These are phyloP conservation scores for Copidosoma floridanum DNA, from an alignment of 1,140 invertebrate species.

Conservation along the genomic window DNA sequence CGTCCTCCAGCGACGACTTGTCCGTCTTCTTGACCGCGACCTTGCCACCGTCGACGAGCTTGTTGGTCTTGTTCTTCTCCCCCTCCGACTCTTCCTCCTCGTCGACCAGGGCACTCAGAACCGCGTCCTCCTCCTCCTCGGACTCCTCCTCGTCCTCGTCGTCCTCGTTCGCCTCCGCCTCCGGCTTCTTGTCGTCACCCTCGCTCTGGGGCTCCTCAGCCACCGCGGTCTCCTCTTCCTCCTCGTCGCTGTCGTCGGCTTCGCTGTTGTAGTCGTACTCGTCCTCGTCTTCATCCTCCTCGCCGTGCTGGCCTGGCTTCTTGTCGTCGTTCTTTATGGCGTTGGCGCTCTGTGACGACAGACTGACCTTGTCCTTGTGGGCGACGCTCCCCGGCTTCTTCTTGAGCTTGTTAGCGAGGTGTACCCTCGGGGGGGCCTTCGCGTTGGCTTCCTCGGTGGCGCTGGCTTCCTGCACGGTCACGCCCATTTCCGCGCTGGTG, in stretches of 20 bases:
- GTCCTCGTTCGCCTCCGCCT: conserved; percentile 36
- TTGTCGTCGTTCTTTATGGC: conserved; percentile 35
- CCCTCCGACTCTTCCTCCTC: conserved; percentile 36
- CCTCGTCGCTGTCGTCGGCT: conserved; percentile 30
- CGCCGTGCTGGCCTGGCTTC: conserved; percentile 30
- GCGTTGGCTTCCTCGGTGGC: conserved; percentile 11
- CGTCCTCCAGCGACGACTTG: conserved; percentile 34
- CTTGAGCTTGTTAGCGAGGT: conserved; percentile 29
- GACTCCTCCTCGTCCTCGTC: conserved; percentile 40
- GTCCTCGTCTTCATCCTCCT: conserved; percentile 42
- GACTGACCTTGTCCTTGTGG: conserved; percentile 36
- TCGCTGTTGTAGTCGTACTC: conserved; percentile 40
- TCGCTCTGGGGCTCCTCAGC: conserved; percentile 25
- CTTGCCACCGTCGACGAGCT: no score
- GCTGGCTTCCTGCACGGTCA: background rate
- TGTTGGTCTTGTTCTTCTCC: conserved; percentile 32
- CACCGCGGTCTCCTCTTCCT: conserved; percentile 24
- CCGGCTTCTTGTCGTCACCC: conserved; percentile 29
- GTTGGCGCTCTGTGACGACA: conserved; percentile 38
- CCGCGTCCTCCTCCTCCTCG: conserved; percentile 37
- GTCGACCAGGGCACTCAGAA: conserved; percentile 39
- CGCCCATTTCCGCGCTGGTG: background rate
- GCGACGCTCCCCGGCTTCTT: conserved; percentile 4
- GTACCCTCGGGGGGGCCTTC: conserved; percentile 26
- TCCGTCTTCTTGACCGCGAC: conserved; percentile 34